Base-by-base conservation (phyloP, 2,797 vertebrate genomes). In the Macroramphosus scolopax region DNA sequence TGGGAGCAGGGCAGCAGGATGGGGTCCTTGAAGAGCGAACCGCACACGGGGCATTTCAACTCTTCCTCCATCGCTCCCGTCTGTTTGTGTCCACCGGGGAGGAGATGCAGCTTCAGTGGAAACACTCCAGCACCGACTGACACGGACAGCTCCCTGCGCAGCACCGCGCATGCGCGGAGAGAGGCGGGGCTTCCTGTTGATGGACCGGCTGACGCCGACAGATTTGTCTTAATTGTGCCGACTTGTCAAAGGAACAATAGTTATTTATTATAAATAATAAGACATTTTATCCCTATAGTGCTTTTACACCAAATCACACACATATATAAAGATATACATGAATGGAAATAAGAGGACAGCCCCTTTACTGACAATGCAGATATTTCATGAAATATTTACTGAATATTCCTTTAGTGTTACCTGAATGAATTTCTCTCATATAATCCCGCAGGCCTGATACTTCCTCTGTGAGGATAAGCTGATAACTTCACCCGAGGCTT, bases 31-130 rank as follows among this genome's bases (percentile, higher is more conserved):
- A 93, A 98, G 16, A 98, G 89, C 1, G 94, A 93, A 6, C 95
- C 95, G 69, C 96, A 98, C 30, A 98, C 95, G 0, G 95, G 96
- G 71, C 96, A 98, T 87, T 98, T 98, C 31, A 98, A 83, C 85
- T 98, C 96, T 86, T 98, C 96, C 80, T 98, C 96, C 96, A 98
- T 98, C 70, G 78, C 87, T 83, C 54, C 68, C 20, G 61, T 66
- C 12, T 3, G 56, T 53, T 40, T 63, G 11, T 26, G 43, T 17
- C 60, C 14, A 49, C 35, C 57, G 41, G 41, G 35, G 46, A 16
- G 9, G 30, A 47, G 54, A 68, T 47, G 57, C 67, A 10, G 72
- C 73, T 74, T 69, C 78, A 25, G n/a, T 15, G 71, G 26, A 58
- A 51, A 65, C 78, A 26, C 48, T 80, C 22, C 87, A 89, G 90